A percentile compares a stretch with the other conserved stretches of the same genome.
Evolutionary conservation across 2,797 vertebrate species (phyloP).

Genomic region (Siniperca obscura): DNA sequence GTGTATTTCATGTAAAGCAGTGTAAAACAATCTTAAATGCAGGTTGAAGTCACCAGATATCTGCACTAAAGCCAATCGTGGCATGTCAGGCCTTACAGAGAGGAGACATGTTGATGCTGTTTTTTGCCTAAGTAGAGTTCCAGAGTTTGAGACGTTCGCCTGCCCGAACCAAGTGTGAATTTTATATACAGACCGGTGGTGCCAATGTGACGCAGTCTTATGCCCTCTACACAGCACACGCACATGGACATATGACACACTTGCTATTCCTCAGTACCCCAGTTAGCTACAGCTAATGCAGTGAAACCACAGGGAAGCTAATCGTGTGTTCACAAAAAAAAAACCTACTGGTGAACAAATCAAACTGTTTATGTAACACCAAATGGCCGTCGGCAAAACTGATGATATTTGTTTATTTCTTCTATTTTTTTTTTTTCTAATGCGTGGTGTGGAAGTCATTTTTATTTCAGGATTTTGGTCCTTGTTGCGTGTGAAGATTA

Average conservation of each 20-base stretch:
- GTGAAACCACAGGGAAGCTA: conserved; percentile 44
- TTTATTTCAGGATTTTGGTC: conserved; percentile 48
- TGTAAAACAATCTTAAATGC: conserved; percentile 59
- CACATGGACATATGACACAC: conserved; percentile 28
- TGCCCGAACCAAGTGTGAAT: conserved; percentile 41
- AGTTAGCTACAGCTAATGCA: conserved; percentile 33
- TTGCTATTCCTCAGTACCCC: conserved; percentile 28
- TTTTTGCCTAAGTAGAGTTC: conserved; percentile 47
- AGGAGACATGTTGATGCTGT: conserved; percentile 57
- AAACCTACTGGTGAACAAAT: conserved; percentile 51
- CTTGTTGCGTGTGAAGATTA: conserved; percentile 50
- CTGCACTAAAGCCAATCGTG: conserved; percentile 68
- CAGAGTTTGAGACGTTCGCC: conserved; percentile 47
- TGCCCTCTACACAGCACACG: conserved; percentile 39
- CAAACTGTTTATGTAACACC: conserved; percentile 40
- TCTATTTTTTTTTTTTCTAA: conserved; percentile 21
- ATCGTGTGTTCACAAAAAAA: background rate
- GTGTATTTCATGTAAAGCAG: conserved; percentile 53
- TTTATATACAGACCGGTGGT: conserved; percentile 67
- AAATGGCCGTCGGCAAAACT: conserved; percentile 39
- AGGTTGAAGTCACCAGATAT: conserved; percentile 50
- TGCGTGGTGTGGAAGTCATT: conserved; percentile 43
- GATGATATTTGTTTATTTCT: conserved; percentile 2
- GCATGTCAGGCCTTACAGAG: conserved; percentile 56
- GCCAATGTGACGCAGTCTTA: conserved; percentile 64